Evolutionary conservation across 2,113 vertebrate genomes (phyloP), one percentile per base, ranked within the genome.

Genomic region (Arvicanthis niloticus): DNA sequence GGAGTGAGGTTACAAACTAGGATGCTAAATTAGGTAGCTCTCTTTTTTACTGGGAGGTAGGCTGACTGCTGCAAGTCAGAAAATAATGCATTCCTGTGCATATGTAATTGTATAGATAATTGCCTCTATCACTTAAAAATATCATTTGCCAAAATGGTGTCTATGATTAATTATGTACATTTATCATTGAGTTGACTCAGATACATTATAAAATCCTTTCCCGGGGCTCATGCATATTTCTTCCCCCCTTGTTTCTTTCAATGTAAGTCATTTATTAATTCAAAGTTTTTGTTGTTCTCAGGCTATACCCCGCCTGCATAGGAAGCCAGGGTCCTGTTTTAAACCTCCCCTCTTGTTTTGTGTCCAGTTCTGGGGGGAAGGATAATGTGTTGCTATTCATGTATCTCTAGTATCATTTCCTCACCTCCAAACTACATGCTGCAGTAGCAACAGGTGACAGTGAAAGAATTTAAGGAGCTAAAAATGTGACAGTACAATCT

Each of bases 71-170:
- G 56, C 94, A 95, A 96, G 91, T 95, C 92, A 95, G 97, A 92
- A 96, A 97, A 97, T 95, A 98, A 96, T 96, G 88, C 94, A 96
- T 96, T 89, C 82, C 73, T 89, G 22, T 96, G 95, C 96, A 96
- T 96, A 94, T 80, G 81, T 97, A 97, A 97, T 97, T 93, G 73
- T 92, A 97, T 78, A 95, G 97, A 96, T 97, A 97, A 97, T 96
- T 97, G 91, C 96, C 82, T 95, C 97, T 95, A 97, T 97, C 97
- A 91, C 95, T 97, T 96, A 97, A 97, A 97, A 98, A 95, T 98
- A 97, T 97, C 93, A 92, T 92, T 98, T 97, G 96, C 95, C 97
- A 97, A 95, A 96, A 93, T 96, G 93, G 92, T 95, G 90, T 88
- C 92, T 97, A 58, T 97, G 96, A 98, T 96, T 97, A 97, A 98